Base-by-base conservation (phyloP, 2,888 invertebrate genomes). In the Rosalia funebris region DNA sequence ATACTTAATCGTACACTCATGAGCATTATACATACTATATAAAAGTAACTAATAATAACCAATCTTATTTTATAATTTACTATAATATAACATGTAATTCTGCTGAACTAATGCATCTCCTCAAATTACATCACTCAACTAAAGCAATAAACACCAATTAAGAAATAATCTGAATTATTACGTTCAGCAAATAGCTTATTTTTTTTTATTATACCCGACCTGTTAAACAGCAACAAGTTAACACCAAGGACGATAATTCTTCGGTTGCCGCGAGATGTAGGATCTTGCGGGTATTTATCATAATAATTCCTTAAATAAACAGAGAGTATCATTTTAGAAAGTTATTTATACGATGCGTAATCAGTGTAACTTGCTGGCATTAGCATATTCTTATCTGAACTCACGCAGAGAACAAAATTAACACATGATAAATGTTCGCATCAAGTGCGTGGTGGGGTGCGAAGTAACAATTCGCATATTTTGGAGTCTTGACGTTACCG, bases 321-420 rank as follows among this genome's bases (percentile, higher is more conserved):
- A 69, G 65, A 67, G 66, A 66, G 53, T 58, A 63, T 68, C 65
- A 57, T 63, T 67, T 68, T 68, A 69, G 68, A 71, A 71, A 65
- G 69, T 71, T 65, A 71, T 71, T 71, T 71, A 71, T 71, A 60
- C 58, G 66, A 68, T 63, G 62, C 65, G 66, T 68, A 71, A 71
- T 68, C 66, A 69, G 71, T 66, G 69, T 71, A 68, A 68, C 66
- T 66, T 66, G 65, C 62, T 36, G 44, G 66, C 64, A 71, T 71
- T 71, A 71, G 69, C 71, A 71, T 71, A 71, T 71, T 66, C 68
- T 71, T 69, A 68, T 71, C 64, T 66, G 71, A 54, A 46, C 66
- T 66, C 71, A 60, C 57, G 71, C 62, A 55, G 69, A 50, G 71
- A 71, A 66, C 65, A 47, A 69, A 71, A 69, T 71, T 69, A 69